phyloP scores from a whole-genome alignment of 2,113 vertebrate species.

The Desmodus rotundus region DNA sequence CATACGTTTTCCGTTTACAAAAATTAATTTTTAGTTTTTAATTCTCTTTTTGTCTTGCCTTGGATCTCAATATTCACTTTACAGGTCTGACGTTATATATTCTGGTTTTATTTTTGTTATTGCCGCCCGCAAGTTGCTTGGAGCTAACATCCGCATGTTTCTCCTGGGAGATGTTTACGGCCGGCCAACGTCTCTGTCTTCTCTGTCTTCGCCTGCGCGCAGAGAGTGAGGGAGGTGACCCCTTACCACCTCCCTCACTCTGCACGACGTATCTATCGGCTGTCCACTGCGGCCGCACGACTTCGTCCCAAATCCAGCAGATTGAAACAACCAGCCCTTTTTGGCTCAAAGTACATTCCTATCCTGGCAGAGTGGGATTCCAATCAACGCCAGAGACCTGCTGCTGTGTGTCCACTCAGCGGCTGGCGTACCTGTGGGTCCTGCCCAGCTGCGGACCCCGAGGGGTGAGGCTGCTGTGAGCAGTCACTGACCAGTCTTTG shows the following conservation, averaged over 20 bases:
- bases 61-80: background rate
- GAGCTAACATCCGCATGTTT: background rate
- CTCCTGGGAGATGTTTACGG: background rate
- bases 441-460: rapidly evolving
- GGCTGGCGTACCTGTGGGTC: no score
- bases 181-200: background rate
- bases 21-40: background rate
- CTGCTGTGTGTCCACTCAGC: rapidly evolving
- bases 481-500: background rate
- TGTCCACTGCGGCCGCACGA: rapidly evolving
- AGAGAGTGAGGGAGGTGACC: no score
- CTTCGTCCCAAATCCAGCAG: background rate
- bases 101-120: background rate
- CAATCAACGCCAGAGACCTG: rapidly evolving
- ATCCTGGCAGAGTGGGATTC: background rate
- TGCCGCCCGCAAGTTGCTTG: background rate
- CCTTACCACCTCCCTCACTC: rapidly evolving
- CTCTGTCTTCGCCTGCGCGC: background rate
- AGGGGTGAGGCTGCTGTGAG: rapidly evolving
- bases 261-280: rapidly evolving
- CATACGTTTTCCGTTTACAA: background rate
- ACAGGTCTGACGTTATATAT: background rate
- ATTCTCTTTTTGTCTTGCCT: background rate
- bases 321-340: no score
- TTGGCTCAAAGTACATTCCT: rapidly evolving